These are phyloP conservation scores for Dendrocopos noguchii DNA, from an alignment of 2,113 vertebrate genomes.

Conservation along the genomic window DNA sequence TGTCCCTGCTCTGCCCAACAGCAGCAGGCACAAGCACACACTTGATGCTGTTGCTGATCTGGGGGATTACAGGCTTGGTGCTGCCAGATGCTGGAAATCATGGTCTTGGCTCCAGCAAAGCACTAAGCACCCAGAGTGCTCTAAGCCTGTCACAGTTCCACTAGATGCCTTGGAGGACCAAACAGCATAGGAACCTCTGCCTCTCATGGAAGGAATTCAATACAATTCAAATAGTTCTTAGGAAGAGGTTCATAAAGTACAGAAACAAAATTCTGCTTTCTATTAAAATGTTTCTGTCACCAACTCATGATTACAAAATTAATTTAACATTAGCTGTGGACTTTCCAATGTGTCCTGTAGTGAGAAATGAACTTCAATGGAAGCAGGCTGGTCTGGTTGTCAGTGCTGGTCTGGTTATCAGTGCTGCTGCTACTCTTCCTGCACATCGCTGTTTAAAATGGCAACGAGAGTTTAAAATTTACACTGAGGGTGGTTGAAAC, in stretches of 20 bases:
- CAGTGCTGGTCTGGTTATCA: background rate
- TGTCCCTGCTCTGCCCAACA: accelerated
- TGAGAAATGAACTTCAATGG: background rate
- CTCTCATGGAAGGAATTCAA: background rate
- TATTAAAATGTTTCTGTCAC: background rate
- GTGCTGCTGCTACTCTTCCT: background rate
- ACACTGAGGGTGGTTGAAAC: too few species aligned
- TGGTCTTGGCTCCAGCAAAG: accelerated
- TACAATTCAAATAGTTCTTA: background rate
- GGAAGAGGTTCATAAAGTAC: background rate
- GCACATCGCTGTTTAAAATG: background rate
- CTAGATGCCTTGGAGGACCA: background rate
- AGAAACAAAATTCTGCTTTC: background rate
- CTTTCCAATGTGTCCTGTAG: background rate
- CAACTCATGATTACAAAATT: accelerated
- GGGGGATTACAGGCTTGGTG: background rate
- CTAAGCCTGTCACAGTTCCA: accelerated
- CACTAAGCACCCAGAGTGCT: background rate
- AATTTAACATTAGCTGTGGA: background rate
- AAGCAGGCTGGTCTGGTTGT: background rate
- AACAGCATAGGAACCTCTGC: background rate
- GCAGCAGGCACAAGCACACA: accelerated
- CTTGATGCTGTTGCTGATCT: accelerated
- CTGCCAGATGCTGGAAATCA: background rate
- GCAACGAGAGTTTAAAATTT: too few species aligned